Conservation (phyloP, 2,113 vertebrate genomes). For the Centropristis striata region DNA sequence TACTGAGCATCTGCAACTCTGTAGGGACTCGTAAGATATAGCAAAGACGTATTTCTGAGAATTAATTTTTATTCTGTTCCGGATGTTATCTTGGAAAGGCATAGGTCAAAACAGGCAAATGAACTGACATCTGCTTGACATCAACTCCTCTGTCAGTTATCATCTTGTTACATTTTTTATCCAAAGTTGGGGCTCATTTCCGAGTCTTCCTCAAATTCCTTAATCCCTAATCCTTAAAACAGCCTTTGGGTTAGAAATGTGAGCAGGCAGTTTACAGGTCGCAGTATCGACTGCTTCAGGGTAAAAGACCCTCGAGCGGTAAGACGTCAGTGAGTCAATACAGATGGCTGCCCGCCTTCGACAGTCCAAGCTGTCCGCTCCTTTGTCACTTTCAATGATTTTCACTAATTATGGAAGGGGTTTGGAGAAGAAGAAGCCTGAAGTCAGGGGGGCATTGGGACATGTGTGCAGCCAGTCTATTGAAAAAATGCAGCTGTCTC, state of each 20-base stretch:
- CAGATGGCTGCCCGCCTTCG: not conserved
- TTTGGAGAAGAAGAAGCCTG: conserved; percentile 17
- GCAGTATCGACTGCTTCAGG: conserved; percentile 23
- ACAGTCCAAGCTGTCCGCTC: conserved; percentile 3
- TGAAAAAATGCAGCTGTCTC: conserved; percentile 52
- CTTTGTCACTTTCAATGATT: conserved; percentile 38
- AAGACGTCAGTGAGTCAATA: conserved; percentile 32
- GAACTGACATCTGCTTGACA: not conserved
- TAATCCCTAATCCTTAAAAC: conserved; percentile 48
- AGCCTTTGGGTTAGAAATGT: conserved; percentile 39
- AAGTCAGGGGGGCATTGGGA: conserved; percentile 13
- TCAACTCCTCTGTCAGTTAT: conserved; percentile 17
- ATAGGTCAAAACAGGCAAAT: not conserved
- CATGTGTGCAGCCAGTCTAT: conserved; percentile 24
- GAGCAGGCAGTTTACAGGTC: conserved; percentile 38
- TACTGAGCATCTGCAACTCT: not conserved
- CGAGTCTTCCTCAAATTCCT: conserved; percentile 31
- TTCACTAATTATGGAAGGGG: conserved; percentile 34
- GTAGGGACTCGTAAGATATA: conserved; percentile 13
- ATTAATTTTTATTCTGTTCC: conserved; percentile 12
- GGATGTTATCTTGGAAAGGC: conserved; percentile 2
- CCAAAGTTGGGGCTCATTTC: conserved; percentile 23
- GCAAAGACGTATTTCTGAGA: not conserved
- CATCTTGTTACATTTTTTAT: conserved; percentile 10
- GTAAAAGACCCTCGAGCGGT: conserved; percentile 36